phyloP scores from a whole-genome alignment of 2,888 invertebrate species.

The Leucania comma region DNA sequence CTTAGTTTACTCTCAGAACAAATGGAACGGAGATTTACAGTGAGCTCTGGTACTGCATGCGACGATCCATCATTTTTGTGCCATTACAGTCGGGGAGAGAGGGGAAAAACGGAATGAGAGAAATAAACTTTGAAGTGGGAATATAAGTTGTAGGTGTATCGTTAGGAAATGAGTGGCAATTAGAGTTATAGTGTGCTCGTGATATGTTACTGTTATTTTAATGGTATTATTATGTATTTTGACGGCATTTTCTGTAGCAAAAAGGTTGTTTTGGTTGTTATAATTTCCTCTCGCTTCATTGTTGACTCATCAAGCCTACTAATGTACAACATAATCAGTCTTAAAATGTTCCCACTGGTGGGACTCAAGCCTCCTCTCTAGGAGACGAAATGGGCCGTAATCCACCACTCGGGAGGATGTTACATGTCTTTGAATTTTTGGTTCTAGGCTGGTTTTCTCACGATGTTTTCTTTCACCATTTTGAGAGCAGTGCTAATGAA shows the following conservation, averaged over 20 bases:
- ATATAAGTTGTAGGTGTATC: conserved; percentile 11
- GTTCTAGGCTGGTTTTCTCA: too few species aligned
- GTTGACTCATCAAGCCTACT: neutral
- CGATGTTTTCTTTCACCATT: too few species aligned
- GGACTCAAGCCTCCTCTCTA: too few species aligned
- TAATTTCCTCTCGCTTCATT: neutral
- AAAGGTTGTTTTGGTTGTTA: neutral
- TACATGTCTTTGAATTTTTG: too few species aligned
- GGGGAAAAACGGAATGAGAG: conserved; percentile 12
- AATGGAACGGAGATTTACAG: conserved; percentile 38
- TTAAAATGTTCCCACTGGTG: too few species aligned
- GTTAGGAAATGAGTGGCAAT: conserved; percentile 15
- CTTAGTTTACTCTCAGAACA: conserved; percentile 28
- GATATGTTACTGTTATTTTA: neutral
- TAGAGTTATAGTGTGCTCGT: conserved; percentile 18
- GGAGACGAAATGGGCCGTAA: too few species aligned
- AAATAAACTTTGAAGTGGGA: conserved; percentile 23
- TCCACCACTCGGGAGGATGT: too few species aligned
- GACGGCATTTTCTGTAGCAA: neutral
- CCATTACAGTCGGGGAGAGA: conserved; percentile 16
- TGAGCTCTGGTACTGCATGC: conserved; percentile 12
- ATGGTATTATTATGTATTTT: neutral
- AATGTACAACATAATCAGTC: too few species aligned
- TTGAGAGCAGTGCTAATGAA: too few species aligned
- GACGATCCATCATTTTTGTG: conserved; percentile 47